phyloP scores from a whole-genome alignment of 2,113 vertebrate genomes.

The Nycticebus coucang region DNA sequence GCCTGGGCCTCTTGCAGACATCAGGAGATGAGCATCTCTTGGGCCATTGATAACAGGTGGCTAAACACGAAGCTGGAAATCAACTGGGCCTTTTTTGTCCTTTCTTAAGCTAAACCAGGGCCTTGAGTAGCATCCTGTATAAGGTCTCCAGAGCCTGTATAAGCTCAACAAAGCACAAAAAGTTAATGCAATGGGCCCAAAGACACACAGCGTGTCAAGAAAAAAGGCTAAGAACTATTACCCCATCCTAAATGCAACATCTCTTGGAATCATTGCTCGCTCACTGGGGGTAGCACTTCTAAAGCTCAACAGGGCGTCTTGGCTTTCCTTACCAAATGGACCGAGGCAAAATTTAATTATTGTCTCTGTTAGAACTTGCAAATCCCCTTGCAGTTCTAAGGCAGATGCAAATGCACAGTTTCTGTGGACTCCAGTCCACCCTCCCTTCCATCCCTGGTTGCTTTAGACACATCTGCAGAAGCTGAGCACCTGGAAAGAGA shows the following conservation, averaged over 20 bases:
- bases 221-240: not conserved
- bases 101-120: not conserved
- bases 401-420: not conserved
- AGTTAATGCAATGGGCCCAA: not conserved
- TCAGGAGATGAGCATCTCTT: not conserved
- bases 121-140: not conserved
- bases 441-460: not conserved
- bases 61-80: not conserved
- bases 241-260: not conserved
- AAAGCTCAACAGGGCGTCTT: not conserved
- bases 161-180: not conserved
- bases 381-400: constrained; percentile 39
- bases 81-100: not conserved
- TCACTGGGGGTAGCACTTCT: not conserved
- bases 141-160: not conserved
- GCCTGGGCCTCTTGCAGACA: not conserved
- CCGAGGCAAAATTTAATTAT: constrained; percentile 36
- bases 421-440: not conserved
- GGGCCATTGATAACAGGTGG: not conserved
- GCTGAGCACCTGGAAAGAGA: constrained; percentile 55
- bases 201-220: not conserved
- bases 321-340: constrained; percentile 37
- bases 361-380: constrained; percentile 38
- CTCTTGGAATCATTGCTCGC: not conserved
- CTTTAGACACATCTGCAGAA: constrained; percentile 25